Evolutionary conservation across 35 echinoderm and acorn worm species (phyloP), one percentile per base, ranked within the genome.

Genomic region (Apostichopus parvimensis): DNA sequence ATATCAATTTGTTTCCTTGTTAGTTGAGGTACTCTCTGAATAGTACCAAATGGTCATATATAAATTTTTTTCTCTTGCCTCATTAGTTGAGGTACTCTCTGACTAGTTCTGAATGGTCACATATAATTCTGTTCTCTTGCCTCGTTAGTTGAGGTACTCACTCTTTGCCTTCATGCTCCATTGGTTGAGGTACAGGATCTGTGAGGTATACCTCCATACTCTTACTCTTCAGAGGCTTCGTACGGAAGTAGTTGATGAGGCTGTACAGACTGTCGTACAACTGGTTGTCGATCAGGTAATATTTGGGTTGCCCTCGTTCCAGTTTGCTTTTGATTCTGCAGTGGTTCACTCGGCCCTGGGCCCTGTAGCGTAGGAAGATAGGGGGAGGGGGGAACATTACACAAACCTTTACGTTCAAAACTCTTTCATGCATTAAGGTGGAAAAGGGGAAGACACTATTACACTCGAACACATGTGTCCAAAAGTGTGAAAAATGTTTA

Each of bases 91-190:
- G 97, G 95, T 5, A 99, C 97, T 6, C 97, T 10, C 89, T 93
- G 11, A 99, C 78, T 18, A 78, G 77, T 4, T 94, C 84, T 73
- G 8, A 12, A 61, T 12, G 12, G 58, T 45, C 34, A 45, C 34
- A 45, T 45, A 45, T 45, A 45, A 45, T 45, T 45, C 34, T 45
- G 34, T 45, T 45, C 2, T 45, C 34, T 45, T 45, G 34, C 34
- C 34, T 45, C 34, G 34, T 45, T 45, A 61, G 58, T 1, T 61
- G 58, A 75, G 71, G 71, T 7, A 98, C 97, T 99, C 94, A 99
- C 97, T 99, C 97, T 94, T 99, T 99, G 64, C 87, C 92, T 92
- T 99, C 97, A 77, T 99, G 97, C 77, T 95, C 91, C 70, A 90
- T 92, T 20, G 94, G 97, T 87, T 99, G 97, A 10, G 97, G 95